Evolutionary conservation across 2,113 vertebrate genomes (phyloP).

Genomic region (Zosterops hypoxanthus): DNA sequence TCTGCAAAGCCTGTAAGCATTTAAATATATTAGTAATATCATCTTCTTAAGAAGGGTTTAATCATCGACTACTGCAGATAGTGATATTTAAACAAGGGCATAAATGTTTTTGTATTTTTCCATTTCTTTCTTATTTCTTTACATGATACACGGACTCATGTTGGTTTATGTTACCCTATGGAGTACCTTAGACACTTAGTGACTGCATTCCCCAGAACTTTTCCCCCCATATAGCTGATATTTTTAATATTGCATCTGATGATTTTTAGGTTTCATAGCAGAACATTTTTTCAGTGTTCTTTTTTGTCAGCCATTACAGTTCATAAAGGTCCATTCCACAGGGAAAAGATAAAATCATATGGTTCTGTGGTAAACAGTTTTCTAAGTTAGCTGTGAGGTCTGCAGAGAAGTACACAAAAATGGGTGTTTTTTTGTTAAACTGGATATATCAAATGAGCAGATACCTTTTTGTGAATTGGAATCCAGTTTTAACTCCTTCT

Average conservation of each 20-base stretch:
- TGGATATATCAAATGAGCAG: not conserved
- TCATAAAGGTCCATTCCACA: not conserved
- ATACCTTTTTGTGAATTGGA: not conserved
- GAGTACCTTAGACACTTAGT: not conserved
- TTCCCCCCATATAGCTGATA: not conserved
- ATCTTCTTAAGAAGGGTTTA: not conserved
- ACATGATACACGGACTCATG: not conserved
- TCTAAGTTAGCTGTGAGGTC: not conserved
- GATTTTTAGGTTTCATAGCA: not conserved
- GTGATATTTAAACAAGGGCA: not conserved
- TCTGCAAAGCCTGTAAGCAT: not conserved
- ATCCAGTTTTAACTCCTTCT: not conserved
- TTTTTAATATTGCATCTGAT: not conserved
- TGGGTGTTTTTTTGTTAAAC: not conserved
- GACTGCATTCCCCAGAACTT: not conserved
- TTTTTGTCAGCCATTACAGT: not conserved
- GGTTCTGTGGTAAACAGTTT: not conserved
- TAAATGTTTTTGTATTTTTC: not conserved
- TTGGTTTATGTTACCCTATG: not conserved
- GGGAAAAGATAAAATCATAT: not conserved
- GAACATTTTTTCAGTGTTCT: not conserved
- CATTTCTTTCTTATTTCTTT: not conserved
- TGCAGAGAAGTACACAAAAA: not conserved
- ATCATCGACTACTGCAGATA: not conserved
- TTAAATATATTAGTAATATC: not conserved